A percentile compares a stretch with the other conserved stretches of the same genome.
These are phyloP conservation scores for Melanogrammus aeglefinus DNA, from an alignment of 2,797 vertebrate species.

Conservation along the genomic window DNA sequence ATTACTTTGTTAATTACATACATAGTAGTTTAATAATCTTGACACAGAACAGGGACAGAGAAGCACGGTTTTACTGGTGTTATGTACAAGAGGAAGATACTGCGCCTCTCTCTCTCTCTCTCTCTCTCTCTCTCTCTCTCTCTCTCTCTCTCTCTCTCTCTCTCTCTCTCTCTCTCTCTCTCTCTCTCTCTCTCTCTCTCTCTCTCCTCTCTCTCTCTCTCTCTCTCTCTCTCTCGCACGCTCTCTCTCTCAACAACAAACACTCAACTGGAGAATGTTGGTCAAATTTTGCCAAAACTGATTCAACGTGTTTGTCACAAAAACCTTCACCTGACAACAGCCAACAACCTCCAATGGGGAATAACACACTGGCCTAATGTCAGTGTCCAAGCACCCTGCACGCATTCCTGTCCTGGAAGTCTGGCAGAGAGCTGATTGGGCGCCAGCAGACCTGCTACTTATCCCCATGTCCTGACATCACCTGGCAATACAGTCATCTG, in stretches of 20 bases:
- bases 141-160: not conserved
- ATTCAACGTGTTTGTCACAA: too few relatives aligned
- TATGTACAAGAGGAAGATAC: slow-evolving; percentile 66
- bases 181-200: too few relatives aligned
- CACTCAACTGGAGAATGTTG: not conserved
- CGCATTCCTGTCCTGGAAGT: too few relatives aligned
- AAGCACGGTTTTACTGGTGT: slow-evolving; percentile 54
- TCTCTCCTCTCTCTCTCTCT: too few relatives aligned
- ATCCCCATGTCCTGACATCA: not conserved
- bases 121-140: not conserved
- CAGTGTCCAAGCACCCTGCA: not conserved
- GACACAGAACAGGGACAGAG: slow-evolving; percentile 61
- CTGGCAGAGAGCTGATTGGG: too few relatives aligned
- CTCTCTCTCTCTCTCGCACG: too few relatives aligned
- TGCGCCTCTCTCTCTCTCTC: slow-evolving; percentile 10
- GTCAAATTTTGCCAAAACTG: not conserved
- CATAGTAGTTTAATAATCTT: slow-evolving; percentile 70
- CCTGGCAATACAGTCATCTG: not conserved
- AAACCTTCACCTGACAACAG: not conserved
- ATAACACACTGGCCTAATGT: not conserved
- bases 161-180: not conserved
- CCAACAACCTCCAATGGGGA: not conserved
- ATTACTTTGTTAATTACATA: slow-evolving; percentile 75
- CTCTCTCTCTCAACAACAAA: too few relatives aligned
- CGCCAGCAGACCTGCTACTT: not conserved